Base-by-base conservation (phyloP, 2,888 invertebrate species). In the Yponomeuta plumbellus region DNA sequence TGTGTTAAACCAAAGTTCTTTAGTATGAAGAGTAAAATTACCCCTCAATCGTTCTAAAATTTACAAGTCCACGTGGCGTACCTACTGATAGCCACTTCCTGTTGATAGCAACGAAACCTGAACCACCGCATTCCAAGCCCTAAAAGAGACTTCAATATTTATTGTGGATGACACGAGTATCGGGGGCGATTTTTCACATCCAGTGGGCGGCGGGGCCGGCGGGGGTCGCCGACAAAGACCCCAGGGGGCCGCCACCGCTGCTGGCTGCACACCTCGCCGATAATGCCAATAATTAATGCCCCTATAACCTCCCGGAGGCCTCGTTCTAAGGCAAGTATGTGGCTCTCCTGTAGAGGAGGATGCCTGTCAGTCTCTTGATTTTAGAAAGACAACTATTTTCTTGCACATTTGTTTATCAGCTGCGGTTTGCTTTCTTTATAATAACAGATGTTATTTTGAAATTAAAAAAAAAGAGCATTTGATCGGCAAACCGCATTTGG, bases 141-240 rank as follows among this genome's bases (percentile, higher is more conserved):
- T 52, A 52, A 13, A 52, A 52, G 44, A 52, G 44, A 52, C 44
- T 52, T 52, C 44, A 52, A 52, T 52, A 17, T 52, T 52, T 52
- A 52, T 52, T 17, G 44, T 17, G 44, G 17, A 17, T 52, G 44
- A 52, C 44, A 52, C 44, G 13, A 52, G 44, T 17, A 52, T 52
- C 44, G 58, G 21, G 20, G 61, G 61, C 26, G 17, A 61, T 61
- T 61, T 61, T 26, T 61, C 61, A 26, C 61, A 8, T 61, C 20
- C n/a, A 26, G 26, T 61, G 26, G 22, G 26, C 26, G 34, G 26
- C 17, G 58, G 20, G 21, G 58, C 58, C 58, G 17, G 22, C 58
- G 78, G 88, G 88, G 85, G 85, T 81, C 79, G 77, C 88, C 89
- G 88, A 85, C 88, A 88, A 88, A 88, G 88, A 72, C 80, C 84